Evolutionary conservation across 2,888 invertebrate genomes (phyloP).

Genomic region (Cinara cedri): DNA sequence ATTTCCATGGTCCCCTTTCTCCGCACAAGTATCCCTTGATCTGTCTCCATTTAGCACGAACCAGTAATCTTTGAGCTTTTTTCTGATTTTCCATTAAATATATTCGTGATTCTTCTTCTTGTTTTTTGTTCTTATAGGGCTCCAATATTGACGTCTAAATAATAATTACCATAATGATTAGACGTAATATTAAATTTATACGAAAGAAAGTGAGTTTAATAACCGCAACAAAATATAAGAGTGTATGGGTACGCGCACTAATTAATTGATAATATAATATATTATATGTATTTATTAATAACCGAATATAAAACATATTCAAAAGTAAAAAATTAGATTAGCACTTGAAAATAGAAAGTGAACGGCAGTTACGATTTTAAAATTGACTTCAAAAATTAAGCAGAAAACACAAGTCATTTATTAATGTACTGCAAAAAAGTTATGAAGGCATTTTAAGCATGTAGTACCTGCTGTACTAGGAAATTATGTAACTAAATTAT

Average conservation of each 20-base stretch:
- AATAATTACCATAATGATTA: slow-evolving; percentile 40
- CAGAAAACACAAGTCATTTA: slow-evolving; percentile 29
- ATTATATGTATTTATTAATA: slow-evolving; percentile 3
- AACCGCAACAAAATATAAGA: slow-evolving; percentile 38
- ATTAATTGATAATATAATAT: slow-evolving; percentile 13
- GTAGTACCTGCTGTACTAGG: not conserved
- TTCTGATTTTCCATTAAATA: slow-evolving; percentile 65
- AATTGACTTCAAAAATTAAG: not conserved
- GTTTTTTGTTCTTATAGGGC: slow-evolving; percentile 65
- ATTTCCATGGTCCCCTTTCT: slow-evolving; percentile 65
- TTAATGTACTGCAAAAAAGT: no score
- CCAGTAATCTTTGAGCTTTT: slow-evolving; percentile 65
- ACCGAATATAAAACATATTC: slow-evolving; percentile 14
- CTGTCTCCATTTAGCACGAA: slow-evolving; percentile 67
- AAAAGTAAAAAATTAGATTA: slow-evolving; percentile 34
- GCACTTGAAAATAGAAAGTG: slow-evolving; percentile 44
- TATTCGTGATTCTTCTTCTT: slow-evolving; percentile 67
- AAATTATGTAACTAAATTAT: slow-evolving; percentile 24
- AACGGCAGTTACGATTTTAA: not conserved
- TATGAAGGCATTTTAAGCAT: no score
- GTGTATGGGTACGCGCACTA: not conserved
- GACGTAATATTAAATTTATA: not conserved
- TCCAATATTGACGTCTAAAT: slow-evolving; percentile 66
- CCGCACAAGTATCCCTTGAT: slow-evolving; percentile 68
- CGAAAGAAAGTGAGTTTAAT: slow-evolving; percentile 47